phyloP scores from a whole-genome alignment of 2,888 invertebrate species.

The Zaprionus bogoriensis region DNA sequence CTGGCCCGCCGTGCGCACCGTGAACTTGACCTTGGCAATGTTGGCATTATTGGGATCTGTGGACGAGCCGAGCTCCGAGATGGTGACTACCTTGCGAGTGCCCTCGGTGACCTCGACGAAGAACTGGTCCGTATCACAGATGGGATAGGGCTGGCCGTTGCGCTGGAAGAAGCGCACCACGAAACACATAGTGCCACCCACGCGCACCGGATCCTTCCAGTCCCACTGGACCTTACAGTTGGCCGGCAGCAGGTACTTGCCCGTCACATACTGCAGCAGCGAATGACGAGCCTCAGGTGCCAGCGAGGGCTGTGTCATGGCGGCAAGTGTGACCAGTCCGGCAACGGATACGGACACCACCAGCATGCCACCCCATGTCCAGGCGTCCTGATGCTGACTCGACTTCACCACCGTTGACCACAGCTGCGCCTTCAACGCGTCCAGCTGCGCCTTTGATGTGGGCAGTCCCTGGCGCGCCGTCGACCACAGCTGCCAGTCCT shows the following conservation, averaged over 20 bases:
- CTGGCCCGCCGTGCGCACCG: conserved; percentile 94
- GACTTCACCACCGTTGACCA: conserved; percentile 94
- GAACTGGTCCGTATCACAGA: conserved; percentile 95
- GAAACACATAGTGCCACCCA: conserved; percentile 96
- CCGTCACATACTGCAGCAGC: conserved; percentile 94
- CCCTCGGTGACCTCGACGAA: conserved; percentile 94
- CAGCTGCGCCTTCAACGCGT: conserved; percentile 90
- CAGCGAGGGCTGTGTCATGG: conserved; percentile 94
- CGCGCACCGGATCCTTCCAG: conserved; percentile 94
- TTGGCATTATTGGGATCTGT: conserved; percentile 93
- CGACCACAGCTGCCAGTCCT: conserved; percentile 91
- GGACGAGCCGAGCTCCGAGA: conserved; percentile 94
- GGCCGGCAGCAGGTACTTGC: conserved; percentile 93
- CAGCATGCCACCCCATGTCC: conserved; percentile 97
- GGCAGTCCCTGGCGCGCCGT: conserved; percentile 91
- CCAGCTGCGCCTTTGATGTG: conserved; percentile 90
- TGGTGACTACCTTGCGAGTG: conserved; percentile 90
- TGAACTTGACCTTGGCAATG: conserved; percentile 94
- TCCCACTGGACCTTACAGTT: conserved; percentile 93
- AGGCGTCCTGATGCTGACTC: conserved; percentile 93
- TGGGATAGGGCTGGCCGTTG: conserved; percentile 96
- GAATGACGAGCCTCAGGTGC: conserved; percentile 96
- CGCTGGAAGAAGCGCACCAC: conserved; percentile 95
- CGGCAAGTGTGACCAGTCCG: conserved; percentile 93
- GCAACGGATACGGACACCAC: conserved; percentile 95